Base-by-base conservation (phyloP, 2,797 vertebrate genomes). In the Aeoliscus strigatus region DNA sequence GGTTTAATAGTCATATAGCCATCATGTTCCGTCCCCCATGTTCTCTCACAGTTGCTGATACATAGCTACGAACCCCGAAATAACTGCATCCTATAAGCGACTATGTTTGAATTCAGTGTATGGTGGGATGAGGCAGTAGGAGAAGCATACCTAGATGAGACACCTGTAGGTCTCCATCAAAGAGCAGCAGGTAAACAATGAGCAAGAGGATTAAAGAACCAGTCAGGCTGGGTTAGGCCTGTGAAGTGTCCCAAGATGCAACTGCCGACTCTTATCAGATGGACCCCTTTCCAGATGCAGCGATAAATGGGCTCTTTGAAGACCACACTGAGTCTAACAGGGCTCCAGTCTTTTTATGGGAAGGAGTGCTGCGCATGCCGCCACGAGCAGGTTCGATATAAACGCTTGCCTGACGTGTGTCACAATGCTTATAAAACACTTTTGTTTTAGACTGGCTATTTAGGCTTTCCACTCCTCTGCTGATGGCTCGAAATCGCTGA, bases 281-380 rank as follows among this genome's bases (percentile, higher is more conserved):
- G 77, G 68, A 57, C 77, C 51, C 69, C 66, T 74, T 76, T 82
- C 41, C 66, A 77, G 81, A 85, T 89, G 75, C 61, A 54, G 67
- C 18, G 78, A 86, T 88, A 85, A 76, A 76, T 48, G 52, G 53
- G 43, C 23, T 74, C 86, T 92, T 91, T 90, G 88, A 90, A 87
- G 83, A 62, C 65, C 54, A 57, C 32, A 32, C 51, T 29, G 39
- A 14, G 58, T 59, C 61, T 62, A 69, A 70, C 64, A 78, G 35
- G 42, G 45, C 53, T 60, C 60, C 27, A 72, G 72, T 66, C 77
- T 83, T 73, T 81, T 83, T 82, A 76, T 60, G 72, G 70, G 28
- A 77, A 76, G 39, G 35, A 72, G 73, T 44, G 23, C 44, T 33
- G 61, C 55, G 33, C 66, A 61, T 46, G 27, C 60, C 47, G 43